Conservation (phyloP, 2,113 vertebrate genomes). For the rabbit (Oryctolagus cuniculus) region DNA sequence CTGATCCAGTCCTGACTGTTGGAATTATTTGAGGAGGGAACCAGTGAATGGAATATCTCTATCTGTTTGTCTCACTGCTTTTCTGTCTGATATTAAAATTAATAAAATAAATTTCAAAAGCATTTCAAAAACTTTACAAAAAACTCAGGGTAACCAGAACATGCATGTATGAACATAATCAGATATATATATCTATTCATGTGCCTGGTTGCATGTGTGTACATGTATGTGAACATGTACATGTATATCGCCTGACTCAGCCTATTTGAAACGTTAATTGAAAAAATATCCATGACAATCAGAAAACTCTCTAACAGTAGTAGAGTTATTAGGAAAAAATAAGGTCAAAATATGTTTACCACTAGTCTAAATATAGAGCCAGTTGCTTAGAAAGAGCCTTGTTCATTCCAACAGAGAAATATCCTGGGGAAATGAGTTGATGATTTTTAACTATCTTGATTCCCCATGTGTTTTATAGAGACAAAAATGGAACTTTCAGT, state of each 20-base stretch:
- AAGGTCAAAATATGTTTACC: slow-evolving; percentile 83
- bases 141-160: not conserved
- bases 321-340: slow-evolving; percentile 79
- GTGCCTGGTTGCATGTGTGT: not conserved
- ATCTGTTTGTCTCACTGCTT: too few species aligned
- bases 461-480: slow-evolving; percentile 57
- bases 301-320: slow-evolving; percentile 76
- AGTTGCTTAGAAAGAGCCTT: slow-evolving; percentile 75
- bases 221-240: too few species aligned
- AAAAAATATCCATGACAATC: slow-evolving; percentile 69
- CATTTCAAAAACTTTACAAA: too few species aligned
- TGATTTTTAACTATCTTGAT: slow-evolving; percentile 64
- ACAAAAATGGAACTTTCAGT: not conserved
- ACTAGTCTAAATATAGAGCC: slow-evolving; percentile 81
- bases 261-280: not conserved
- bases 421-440: slow-evolving; percentile 72
- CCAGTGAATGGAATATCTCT: too few species aligned
- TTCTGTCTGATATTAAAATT: too few species aligned
- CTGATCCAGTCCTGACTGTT: too few species aligned
- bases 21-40: too few species aligned
- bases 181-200: rapidly evolving
- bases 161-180: not conserved
- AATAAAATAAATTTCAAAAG: too few species aligned
- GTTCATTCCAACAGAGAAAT: slow-evolving; percentile 71
- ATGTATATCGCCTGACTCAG: not conserved